Evolutionary conservation across 2,113 vertebrate genomes (phyloP), one percentile per base, ranked within the genome.

Genomic region (Orycteropus afer): DNA sequence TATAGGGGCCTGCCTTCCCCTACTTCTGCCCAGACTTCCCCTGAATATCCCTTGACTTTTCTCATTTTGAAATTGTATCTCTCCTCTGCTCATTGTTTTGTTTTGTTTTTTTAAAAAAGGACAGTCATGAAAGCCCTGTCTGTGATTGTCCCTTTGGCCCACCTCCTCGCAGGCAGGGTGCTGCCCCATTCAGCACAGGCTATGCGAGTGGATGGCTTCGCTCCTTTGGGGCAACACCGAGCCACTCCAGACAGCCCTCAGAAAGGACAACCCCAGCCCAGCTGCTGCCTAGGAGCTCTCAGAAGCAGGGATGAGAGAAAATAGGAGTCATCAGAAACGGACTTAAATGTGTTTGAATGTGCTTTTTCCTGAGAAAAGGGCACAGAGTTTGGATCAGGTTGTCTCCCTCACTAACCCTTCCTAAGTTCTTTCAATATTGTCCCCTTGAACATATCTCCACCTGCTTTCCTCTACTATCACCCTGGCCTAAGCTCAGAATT

Each of bases 81-180:
- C 71, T 89, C 81, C 29, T 53, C 17, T 67, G 53, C 4, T 73
- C 17, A 45, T 29, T 73, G 63, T 8, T 78, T 59, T n/a, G 8
- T 34, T 29, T 63, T 63, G 53, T 55, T 55, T 55, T 13, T 55
- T 25, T 2, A 18, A 27, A 23, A 59, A 93, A 61, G 9, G 12
- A 27, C 1, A n/a, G 3, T 20, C 10, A 22, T 3, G 4, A 7
- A 71, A 79, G 34, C 6, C 65, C 22, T 88, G 91, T 73, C 18
- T 53, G n/a, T 2, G 17, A 2, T 45, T 27, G 29, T 23, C 29
- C 34, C 47, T 23, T 49, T 80, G 42, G 17, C 5, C 27, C 8
- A 25, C 18, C n/a, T 67, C 8, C 27, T 10, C 0, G 1, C 11
- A 57, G 40, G 4, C 13, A 9, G 40, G 13, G 0, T 15, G 5